These are phyloP conservation scores for Hippocampus guttulatus DNA, from an alignment of 2,113 vertebrate genomes.

Conservation along the genomic window DNA sequence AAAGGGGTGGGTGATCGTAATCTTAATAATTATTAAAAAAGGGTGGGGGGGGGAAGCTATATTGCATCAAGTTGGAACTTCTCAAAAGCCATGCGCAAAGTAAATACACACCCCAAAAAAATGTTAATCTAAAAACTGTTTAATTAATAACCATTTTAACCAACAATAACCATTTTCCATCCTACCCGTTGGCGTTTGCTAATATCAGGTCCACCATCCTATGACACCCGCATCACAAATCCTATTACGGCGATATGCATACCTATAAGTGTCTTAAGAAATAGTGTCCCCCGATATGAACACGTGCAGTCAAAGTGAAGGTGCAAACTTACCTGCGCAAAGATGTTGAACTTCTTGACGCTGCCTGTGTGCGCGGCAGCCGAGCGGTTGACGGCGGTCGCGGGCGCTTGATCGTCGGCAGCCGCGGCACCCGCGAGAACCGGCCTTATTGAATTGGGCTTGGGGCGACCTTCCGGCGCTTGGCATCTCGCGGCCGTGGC, in stretches of 20 bases:
- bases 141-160: too few species aligned
- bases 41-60: too few species aligned
- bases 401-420: conserved; percentile 73
- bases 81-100: not conserved
- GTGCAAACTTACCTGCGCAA: conserved; percentile 75
- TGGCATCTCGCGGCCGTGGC: conserved; percentile 80
- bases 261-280: not conserved
- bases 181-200: too few species aligned
- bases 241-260: too few species aligned
- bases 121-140: too few species aligned
- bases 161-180: too few species aligned
- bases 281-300: not conserved
- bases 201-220: not conserved
- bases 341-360: conserved; percentile 83
- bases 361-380: conserved; percentile 69
- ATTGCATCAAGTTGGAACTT: not conserved
- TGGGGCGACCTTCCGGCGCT: conserved; percentile 76
- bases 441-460: conserved; percentile 93
- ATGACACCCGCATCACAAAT: too few species aligned
- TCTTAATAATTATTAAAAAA: too few species aligned
- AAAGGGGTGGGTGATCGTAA: too few species aligned
- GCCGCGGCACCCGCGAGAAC: conserved; percentile 37
- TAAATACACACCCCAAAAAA: too few species aligned
- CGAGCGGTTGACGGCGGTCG: conserved; percentile 80
- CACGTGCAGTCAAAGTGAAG: not conserved